These are phyloP conservation scores for Tenthredo mesomela DNA, from an alignment of 2,888 invertebrate genomes.

Conservation along the genomic window DNA sequence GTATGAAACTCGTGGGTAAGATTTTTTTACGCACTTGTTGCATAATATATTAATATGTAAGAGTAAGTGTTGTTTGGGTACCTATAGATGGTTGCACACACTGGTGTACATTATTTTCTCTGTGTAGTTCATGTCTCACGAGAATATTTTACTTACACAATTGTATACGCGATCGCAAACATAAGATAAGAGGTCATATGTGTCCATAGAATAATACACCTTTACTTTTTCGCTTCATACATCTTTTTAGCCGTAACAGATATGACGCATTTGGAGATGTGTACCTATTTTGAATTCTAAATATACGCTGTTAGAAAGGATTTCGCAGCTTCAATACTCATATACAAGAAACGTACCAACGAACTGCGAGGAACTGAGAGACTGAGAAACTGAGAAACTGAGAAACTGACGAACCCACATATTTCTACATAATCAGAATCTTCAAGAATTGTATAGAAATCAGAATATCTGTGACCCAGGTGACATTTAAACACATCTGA, in stretches of 20 bases:
- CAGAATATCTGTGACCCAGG: background rate
- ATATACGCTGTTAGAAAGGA: background rate
- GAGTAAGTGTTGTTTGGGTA: background rate
- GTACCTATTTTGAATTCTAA: background rate
- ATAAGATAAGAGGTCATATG: background rate
- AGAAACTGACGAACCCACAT: background rate
- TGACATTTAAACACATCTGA: background rate
- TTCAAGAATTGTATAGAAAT: background rate
- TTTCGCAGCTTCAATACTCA: too few species aligned
- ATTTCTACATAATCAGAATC: background rate
- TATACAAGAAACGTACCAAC: background rate
- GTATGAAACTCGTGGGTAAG: too few species aligned
- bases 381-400: background rate
- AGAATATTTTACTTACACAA: background rate
- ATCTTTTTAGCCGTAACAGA: background rate
- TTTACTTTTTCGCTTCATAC: background rate
- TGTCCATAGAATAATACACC: background rate
- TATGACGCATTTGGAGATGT: background rate
- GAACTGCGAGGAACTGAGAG: background rate
- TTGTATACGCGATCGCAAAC: background rate
- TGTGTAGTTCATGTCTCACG: background rate
- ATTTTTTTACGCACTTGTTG: too few species aligned
- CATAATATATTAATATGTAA: too few species aligned
- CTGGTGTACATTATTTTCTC: background rate
- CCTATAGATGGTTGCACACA: background rate